These are phyloP conservation scores for Ptilonorhynchus violaceus DNA, from an alignment of 2,113 vertebrate species.

Conservation along the genomic window DNA sequence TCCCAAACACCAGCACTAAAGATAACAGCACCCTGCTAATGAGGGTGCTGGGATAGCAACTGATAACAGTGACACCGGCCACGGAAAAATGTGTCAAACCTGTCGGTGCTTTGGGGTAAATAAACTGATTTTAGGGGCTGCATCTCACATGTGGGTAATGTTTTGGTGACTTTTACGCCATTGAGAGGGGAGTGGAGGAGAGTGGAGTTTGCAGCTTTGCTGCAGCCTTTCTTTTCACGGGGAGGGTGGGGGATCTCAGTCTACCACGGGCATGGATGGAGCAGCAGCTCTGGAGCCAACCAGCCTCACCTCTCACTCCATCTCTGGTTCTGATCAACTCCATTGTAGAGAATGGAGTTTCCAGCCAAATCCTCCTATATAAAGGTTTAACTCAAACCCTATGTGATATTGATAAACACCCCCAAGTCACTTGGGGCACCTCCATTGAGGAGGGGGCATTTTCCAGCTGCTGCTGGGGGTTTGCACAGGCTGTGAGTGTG, in stretches of 20 bases:
- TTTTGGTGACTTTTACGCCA: not conserved
- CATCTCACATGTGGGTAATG: accelerated
- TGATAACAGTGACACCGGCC: not conserved
- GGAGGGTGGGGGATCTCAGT: not conserved
- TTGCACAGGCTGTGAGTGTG: not conserved
- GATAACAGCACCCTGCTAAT: not conserved
- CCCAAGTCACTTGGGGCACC: not conserved
- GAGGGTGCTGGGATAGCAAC: not conserved
- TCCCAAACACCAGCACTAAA: not conserved
- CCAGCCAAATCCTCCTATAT: not conserved
- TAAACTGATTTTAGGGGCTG: not conserved
- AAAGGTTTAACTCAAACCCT: not conserved
- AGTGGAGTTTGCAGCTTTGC: accelerated
- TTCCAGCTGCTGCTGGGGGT: not conserved
- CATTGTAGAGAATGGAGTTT: accelerated
- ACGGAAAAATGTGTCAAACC: not conserved
- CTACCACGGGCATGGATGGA: accelerated
- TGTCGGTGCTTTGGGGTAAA: not conserved
- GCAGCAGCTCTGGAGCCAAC: not conserved
- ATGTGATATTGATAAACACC: not conserved
- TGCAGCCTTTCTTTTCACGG: not conserved
- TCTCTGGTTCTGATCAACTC: not conserved
- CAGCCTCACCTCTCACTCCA: not conserved
- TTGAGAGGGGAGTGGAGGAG: not conserved
- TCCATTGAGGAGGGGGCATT: not conserved